Conservation (phyloP, 2,888 invertebrate species). For the Nephrotoma flavescens region DNA sequence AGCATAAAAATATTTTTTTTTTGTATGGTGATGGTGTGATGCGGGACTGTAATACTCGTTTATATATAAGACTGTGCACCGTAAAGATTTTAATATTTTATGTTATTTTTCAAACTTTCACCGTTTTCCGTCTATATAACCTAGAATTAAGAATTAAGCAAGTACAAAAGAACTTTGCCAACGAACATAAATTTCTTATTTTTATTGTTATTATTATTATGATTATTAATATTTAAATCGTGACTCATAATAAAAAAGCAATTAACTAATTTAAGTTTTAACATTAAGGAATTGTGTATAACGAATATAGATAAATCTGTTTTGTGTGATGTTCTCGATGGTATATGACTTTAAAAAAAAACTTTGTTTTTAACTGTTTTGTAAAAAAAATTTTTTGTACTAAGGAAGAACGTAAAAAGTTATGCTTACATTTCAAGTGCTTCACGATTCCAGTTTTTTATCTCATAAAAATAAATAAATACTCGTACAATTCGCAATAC, state of each 20-base stretch:
- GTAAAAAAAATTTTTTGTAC: neutral
- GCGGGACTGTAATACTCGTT: neutral
- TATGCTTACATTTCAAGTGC: neutral
- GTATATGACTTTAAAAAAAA: neutral
- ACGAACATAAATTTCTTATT: neutral
- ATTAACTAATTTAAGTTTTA: conserved; percentile 3
- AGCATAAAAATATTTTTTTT: neutral
- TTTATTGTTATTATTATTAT: neutral
- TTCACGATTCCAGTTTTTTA: neutral
- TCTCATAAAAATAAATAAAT: neutral
- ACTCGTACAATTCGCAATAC: neutral
- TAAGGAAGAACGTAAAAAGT: neutral
- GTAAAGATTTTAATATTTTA: neutral
- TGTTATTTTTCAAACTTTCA: neutral
- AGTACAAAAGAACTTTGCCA: neutral
- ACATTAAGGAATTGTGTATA: neutral
- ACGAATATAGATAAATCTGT: neutral
- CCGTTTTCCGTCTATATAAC: neutral
- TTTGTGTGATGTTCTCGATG: conserved; percentile 1
- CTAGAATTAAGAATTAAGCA: neutral
- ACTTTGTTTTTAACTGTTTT: neutral
- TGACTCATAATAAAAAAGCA: conserved; percentile 3
- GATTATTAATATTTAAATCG: conserved; percentile 2
- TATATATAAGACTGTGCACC: neutral
- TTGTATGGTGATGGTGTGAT: neutral